These are phyloP conservation scores for Chionomys nivalis DNA, from an alignment of 2,113 vertebrate species.

Conservation along the genomic window DNA sequence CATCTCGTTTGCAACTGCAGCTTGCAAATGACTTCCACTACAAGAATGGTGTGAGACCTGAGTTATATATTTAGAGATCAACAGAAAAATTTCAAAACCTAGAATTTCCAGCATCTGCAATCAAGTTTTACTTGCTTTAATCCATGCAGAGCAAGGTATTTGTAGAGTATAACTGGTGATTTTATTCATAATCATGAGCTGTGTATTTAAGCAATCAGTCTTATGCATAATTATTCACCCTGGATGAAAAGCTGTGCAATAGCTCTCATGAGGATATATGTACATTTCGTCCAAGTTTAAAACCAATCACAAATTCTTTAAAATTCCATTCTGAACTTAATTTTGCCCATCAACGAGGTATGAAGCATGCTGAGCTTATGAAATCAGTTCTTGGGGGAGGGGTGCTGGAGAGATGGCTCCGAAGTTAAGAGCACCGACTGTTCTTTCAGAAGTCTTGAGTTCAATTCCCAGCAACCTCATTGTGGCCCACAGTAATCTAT, in stretches of 20 bases:
- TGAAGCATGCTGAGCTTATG: background rate
- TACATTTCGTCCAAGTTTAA: conserved; percentile 54
- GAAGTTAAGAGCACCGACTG: no score
- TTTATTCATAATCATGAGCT: conserved; percentile 81
- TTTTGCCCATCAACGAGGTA: background rate
- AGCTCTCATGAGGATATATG: conserved; percentile 20
- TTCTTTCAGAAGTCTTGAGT: no score
- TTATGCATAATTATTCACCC: conserved; percentile 75
- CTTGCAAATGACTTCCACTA: conserved; percentile 69
- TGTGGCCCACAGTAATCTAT: no score
- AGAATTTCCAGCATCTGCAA: conserved; percentile 70
- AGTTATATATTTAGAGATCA: conserved; percentile 68
- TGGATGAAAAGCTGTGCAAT: conserved; percentile 49
- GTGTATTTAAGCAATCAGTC: conserved; percentile 78
- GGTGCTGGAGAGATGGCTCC: no score
- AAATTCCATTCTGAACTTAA: conserved; percentile 35
- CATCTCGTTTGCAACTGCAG: conserved; percentile 71
- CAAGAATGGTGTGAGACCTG: conserved; percentile 31
- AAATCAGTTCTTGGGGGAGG: background rate
- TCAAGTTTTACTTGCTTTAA: conserved; percentile 77
- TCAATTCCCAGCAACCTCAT: no score
- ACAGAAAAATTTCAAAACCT: conserved; percentile 69
- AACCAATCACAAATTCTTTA: conserved; percentile 54
- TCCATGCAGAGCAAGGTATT: conserved; percentile 69
- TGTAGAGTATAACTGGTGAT: conserved; percentile 73